phyloP scores from a whole-genome alignment of 2,113 vertebrate species.

The Leptobrachium ailaonicum region DNA sequence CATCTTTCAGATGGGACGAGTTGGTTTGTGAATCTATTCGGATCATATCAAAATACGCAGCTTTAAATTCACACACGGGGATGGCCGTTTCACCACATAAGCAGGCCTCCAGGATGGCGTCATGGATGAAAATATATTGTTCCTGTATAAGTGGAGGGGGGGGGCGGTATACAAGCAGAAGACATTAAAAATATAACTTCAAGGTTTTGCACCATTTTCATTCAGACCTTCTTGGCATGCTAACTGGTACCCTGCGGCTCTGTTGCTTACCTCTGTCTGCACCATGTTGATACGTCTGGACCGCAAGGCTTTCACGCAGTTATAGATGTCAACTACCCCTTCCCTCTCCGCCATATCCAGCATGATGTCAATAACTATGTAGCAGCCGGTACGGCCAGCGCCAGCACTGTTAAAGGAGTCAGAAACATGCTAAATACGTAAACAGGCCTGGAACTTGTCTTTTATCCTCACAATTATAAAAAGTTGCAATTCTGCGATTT shows the following conservation, averaged over 20 bases:
- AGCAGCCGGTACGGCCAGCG: constrained; percentile 93
- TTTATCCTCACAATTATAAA: no score
- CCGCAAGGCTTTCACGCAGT: constrained; percentile 95
- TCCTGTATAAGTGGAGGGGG: constrained; percentile 71
- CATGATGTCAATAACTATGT: constrained; percentile 99
- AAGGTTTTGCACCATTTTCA: no score
- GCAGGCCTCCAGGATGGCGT: constrained; percentile 97
- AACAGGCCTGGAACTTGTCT: not conserved
- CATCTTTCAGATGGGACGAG: constrained; percentile 97
- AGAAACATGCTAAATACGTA: not conserved
- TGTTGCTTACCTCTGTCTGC: constrained; percentile 88
- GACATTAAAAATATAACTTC: no score
- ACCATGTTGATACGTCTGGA: constrained; percentile 99
- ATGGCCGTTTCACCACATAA: constrained; percentile 97
- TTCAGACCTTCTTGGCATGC: no score
- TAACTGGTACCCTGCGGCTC: no score
- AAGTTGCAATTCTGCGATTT: no score
- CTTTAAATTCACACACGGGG: constrained; percentile 95
- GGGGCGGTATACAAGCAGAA: no score
- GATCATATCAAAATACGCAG: constrained; percentile 97
- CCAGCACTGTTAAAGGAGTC: constrained; percentile 76
- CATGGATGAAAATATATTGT: constrained; percentile 99
- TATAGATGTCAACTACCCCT: constrained; percentile 98
- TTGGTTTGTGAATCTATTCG: constrained; percentile 98
- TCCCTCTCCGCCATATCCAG: constrained; percentile 98